These are phyloP conservation scores for Bursaphelenchus mucronatus DNA, from an alignment of 1,140 invertebrate species.

Conservation along the genomic window DNA sequence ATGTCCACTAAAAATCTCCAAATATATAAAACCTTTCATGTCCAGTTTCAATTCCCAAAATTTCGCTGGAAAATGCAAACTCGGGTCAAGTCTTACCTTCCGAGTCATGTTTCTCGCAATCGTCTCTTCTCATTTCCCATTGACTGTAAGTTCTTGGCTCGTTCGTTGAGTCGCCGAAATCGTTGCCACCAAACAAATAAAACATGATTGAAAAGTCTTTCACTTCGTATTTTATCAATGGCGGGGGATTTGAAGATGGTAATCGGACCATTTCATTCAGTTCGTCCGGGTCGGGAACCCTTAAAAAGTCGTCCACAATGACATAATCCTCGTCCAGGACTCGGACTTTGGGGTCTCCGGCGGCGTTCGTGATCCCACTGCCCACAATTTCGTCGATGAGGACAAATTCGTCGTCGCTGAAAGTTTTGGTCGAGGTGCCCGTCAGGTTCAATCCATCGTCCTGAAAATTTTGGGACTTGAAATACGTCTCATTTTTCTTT, in stretches of 20 bases:
- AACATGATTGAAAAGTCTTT: conserved; percentile 39
- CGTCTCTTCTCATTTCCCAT: conserved; percentile 30
- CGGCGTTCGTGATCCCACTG: conserved; percentile 22
- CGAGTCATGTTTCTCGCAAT: conserved; percentile 23
- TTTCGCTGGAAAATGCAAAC: no score
- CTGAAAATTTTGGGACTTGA: no score
- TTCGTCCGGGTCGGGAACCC: conserved; percentile 18
- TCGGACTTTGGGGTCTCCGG: conserved; percentile 36
- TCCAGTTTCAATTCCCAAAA: no score
- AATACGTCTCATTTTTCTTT: no score
- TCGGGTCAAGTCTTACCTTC: background rate
- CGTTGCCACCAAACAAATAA: conserved; percentile 44
- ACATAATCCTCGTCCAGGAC: conserved; percentile 19
- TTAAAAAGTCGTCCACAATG: conserved; percentile 9
- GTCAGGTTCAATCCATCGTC: no score
- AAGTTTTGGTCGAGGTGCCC: background rate
- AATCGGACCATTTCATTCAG: conserved; percentile 16
- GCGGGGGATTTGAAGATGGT: conserved; percentile 25
- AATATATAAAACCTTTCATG: no score
- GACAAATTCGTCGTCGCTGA: conserved; percentile 39
- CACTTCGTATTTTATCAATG: conserved; percentile 26
- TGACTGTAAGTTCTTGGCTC: conserved; percentile 37
- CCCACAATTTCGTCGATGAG: conserved; percentile 32
- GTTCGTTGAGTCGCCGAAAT: conserved; percentile 37
- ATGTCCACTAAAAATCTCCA: no score